Base-by-base conservation (phyloP, 2,113 vertebrate genomes). In the Psilopsiagon aymara region DNA sequence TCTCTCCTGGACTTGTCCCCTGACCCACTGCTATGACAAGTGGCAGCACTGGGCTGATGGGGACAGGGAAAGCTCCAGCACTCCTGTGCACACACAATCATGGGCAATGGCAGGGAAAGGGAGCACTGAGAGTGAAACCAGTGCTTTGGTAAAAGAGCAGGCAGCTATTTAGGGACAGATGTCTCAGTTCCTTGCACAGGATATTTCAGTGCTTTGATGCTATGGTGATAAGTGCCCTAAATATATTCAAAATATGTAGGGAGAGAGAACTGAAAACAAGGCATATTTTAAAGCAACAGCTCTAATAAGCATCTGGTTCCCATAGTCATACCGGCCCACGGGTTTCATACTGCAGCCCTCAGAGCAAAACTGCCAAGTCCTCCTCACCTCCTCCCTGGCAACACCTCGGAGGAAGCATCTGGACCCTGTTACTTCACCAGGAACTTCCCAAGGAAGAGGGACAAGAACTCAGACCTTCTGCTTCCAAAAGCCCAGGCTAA, bases 211-310 rank as follows among this genome's bases (percentile, higher is more conserved):
- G 81, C 88, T 86, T 70, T 80, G 95, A 90, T 92, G 88, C 95
- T 95, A 96, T 96, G 95, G 96, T 92, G 95, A 96, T 88, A 71
- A 90, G n/a, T 71, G 60, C 57, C 94, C 93, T 92, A 90, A 91
- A 94, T 94, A 92, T 91, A 90, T 60, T 71, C 68, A 75, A 95
- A 90, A 94, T 31, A 78, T 27, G 85, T 39, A 86, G 78, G 53
- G 88, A 94, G 82, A 94, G 82, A 67, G 55, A 84, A 68, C 64
- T 39, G 69, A 41, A 80, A 64, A 77, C 73, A 91, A n/a, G 57
- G 63, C 13, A 1, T 28, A n/a, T 44, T 79, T 79, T 64, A 90
- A 68, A 86, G 60, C 71, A 78, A n/a, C 84, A 76, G 80, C 80
- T 80, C 95, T 79, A 49, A 83, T 79, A 15, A 66, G 47, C 37